Conservation (phyloP, 2,888 invertebrate species). For the Coenonympha glycerion region DNA sequence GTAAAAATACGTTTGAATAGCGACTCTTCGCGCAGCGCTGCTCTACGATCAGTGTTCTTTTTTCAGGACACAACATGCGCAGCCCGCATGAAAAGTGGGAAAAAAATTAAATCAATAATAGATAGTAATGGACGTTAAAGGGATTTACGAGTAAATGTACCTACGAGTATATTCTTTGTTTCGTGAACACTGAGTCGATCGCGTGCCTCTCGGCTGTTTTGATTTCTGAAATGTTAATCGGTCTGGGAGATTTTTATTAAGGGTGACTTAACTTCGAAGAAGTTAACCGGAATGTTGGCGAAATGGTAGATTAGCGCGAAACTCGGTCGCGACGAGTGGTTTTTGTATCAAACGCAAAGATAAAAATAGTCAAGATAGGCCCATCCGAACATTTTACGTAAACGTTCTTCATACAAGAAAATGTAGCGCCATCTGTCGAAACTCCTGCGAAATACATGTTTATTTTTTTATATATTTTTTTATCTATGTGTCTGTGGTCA, state of each 20-base stretch:
- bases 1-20: too few species aligned
- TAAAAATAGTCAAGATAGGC: too few species aligned
- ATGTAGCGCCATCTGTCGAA: too few species aligned
- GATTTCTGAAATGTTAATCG: constrained; percentile 69
- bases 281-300: constrained; percentile 31
- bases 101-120: constrained; percentile 52
- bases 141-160: too few species aligned
- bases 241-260: constrained; percentile 55
- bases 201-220: constrained; percentile 57
- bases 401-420: too few species aligned
- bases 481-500: too few species aligned
- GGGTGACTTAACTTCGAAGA: constrained; percentile 47
- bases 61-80: too few species aligned
- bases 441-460: too few species aligned
- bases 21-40: too few species aligned
- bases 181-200: constrained; percentile 54
- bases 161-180: constrained; percentile 54
- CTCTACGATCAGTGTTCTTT: too few species aligned
- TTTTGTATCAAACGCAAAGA: constrained; percentile 16
- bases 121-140: constrained; percentile 39
- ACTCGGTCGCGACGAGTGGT: constrained; percentile 22
- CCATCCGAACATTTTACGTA: too few species aligned
- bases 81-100: constrained; percentile 61
- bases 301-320: constrained; percentile 25
- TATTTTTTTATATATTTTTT: too few species aligned